Evolutionary conservation across 2,113 vertebrate genomes (phyloP), one percentile per base, ranked within the genome.

Genomic region (Leptosomus discolor): DNA sequence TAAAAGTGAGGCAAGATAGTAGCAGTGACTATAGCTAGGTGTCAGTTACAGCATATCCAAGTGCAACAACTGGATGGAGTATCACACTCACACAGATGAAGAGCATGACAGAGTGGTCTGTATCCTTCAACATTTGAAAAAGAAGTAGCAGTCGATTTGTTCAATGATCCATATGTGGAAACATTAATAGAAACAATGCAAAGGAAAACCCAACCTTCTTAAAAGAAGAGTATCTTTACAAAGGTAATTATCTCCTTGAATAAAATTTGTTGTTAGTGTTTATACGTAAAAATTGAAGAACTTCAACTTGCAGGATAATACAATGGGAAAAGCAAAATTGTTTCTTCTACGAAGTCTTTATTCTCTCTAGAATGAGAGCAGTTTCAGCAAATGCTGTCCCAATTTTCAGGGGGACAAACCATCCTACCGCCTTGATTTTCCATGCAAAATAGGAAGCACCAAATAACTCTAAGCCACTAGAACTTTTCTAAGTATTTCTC

Each of bases 261-360:
- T 37, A 82, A 75, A 93, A 77, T 48, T 64, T 8, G 36, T 30
- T 63, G 19, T 91, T 97, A 93, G 85, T 93, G 92, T 96, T 93
- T 57, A n/a, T n/a, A 75, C 76, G 37, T 11, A 74, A 74, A 84
- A 78, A 36, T 11, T 43, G n/a, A 65, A 79, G 45, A 53, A 76
- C 21, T 23, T 19, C 16, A 67, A 30, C 51, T 64, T 67, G 27
- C 57, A 85, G 30, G 48, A 58, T 51, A 67, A 50, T 51, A 5
- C 30, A 81, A 80, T 1, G 15, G 36, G 15, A 90, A 89, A 48
- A 67, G 11, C 10, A 71, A 51, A 86, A 53, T 12, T 39, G 36
- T 73, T 91, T 70, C 29, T 90, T 82, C 12, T 24, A 11, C 23
- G 50, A 75, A 43, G 14, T 53, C 50, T 86, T 69, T 53, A 70